Evolutionary conservation across 2,888 invertebrate genomes (phyloP), one percentile per base, ranked within the genome.

Genomic region (Pandemis heparana): DNA sequence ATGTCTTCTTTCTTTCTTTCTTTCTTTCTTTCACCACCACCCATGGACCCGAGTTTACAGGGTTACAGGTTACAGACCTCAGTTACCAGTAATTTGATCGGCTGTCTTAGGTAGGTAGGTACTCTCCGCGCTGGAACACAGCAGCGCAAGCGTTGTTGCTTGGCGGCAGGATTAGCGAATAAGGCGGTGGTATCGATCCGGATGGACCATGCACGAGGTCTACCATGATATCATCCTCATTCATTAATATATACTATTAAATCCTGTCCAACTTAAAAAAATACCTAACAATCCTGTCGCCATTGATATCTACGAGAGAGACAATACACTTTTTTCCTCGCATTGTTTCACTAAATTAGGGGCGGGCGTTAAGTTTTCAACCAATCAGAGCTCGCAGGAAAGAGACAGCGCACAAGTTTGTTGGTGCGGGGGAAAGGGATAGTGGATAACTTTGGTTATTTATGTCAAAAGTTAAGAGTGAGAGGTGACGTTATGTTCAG

Each of bases 281-380:
- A 32, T 32, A 16, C 41, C 59, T 60, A 60, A 64, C 70, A 32
- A 74, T 74, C 74, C 74, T 12, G 16, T 32, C n/a, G 46, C 51
- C n/a, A 60, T 43, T 32, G 53, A 60, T 18, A 32, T 51, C 16
- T 32, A 43, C 64, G 74, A 74, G 61, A 74, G 74, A 67, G 69
- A 75, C 62, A 63, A 68, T 74, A 56, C 66, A 71, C 74, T 78
- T 77, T 79, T 77, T 75, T 76, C 76, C 70, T 62, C 79, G 23
- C 76, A 77, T 78, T 80, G 79, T 80, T 78, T 80, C 76, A 53
- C 64, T 46, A 77, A 78, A 76, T 78, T 78, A 78, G 79, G 80
- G 80, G 79, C 79, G 79, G 69, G 79, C 79, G 78, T 64, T 79
- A 77, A 70, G 78, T 80, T 80, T 79, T 73, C 77, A 46, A 62